These are phyloP conservation scores for Orchestes rusci DNA, from an alignment of 2,888 invertebrate genomes.

Conservation along the genomic window DNA sequence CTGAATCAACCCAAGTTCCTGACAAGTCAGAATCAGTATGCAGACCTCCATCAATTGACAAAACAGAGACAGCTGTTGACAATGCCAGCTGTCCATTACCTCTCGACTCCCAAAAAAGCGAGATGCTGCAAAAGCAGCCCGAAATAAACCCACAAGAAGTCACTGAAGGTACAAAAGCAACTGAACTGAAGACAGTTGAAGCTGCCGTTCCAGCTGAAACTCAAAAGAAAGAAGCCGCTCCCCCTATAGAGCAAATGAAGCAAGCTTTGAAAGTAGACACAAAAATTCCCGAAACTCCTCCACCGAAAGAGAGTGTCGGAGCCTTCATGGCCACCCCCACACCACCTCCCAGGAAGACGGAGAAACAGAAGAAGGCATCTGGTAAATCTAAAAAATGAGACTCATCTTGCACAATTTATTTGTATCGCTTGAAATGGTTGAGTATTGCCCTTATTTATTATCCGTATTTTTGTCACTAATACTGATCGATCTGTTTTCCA, in stretches of 20 bases:
- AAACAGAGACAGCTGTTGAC: no score
- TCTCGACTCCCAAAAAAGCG: no score
- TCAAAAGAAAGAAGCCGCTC: background rate
- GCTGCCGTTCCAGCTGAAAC: conserved; percentile 35
- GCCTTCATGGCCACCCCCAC: conserved; percentile 24
- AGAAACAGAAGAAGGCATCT: conserved; percentile 32
- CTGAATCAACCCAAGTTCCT: no score
- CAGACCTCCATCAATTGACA: no score
- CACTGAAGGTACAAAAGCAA: conserved; percentile 4
- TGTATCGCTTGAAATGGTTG: conserved; percentile 11
- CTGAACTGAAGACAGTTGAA: conserved; percentile 38
- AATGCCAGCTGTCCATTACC: no score
- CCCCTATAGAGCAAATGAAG: conserved; percentile 29
- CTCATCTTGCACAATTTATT: conserved; percentile 11
- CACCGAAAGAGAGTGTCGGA: conserved; percentile 21
- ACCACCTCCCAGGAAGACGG: conserved; percentile 41
- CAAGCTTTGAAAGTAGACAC: conserved; percentile 24
- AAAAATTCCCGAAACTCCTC: conserved; percentile 26
- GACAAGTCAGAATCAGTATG: no score
- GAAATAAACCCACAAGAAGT: conserved; percentile 3
- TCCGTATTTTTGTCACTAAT: no score
- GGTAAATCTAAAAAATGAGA: conserved; percentile 32
- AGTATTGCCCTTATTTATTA: conserved; percentile 20
- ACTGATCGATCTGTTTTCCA: no score
- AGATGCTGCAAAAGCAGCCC: conserved; percentile 33